Percentiles rank a stretch among this genome's conserved stretches.
Evolutionary conservation across 2,888 invertebrate genomes (phyloP).

Genomic region (Orchesellides sinensis): DNA sequence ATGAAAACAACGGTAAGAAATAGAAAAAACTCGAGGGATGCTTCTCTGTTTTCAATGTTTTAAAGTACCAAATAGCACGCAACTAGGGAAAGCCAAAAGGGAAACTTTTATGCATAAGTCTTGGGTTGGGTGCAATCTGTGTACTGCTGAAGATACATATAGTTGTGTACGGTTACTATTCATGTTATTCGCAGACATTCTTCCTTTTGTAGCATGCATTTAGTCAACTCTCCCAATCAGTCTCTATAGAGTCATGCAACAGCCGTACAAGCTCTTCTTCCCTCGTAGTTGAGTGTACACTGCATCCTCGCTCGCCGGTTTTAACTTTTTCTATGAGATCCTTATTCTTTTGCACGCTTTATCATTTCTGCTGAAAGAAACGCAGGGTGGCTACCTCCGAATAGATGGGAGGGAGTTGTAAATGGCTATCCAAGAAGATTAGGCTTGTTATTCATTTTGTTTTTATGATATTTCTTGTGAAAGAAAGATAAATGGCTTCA

Average conservation of each 20-base stretch:
- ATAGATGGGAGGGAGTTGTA: neutral
- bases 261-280: neutral
- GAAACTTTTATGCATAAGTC: constrained; percentile 2
- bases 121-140: neutral
- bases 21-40: constrained; percentile 27
- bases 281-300: no score
- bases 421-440: constrained; percentile 7
- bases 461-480: constrained; percentile 1
- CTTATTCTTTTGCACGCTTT: no score
- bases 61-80: constrained; percentile 18
- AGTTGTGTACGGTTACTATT: neutral
- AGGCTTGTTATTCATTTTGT: constrained; percentile 2
- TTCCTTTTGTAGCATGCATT: constrained; percentile 3
- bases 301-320: no score
- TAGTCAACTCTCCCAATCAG: constrained; percentile 7
- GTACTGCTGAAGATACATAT: neutral
- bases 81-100: constrained; percentile 4
- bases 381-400: neutral
- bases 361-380: no score
- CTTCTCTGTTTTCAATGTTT: neutral
- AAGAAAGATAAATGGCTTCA: constrained; percentile 1
- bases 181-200: neutral
- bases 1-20: constrained; percentile 1
- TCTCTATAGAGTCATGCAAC: neutral
- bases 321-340: no score